Base-by-base conservation (phyloP, 2,113 vertebrate genomes). In the Eupsittula cactorum region DNA sequence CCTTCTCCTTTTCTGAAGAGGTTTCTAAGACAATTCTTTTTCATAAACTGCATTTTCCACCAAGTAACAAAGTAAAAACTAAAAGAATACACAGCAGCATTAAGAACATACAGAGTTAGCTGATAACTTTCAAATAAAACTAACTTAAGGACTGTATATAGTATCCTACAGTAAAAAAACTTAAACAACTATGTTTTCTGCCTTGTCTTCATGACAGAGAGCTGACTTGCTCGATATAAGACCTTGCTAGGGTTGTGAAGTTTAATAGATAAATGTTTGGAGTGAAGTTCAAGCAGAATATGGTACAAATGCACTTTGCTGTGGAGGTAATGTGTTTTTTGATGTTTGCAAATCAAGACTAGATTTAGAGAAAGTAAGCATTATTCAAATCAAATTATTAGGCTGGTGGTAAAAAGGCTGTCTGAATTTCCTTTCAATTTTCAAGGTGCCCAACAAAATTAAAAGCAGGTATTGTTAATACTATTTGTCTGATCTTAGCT, bases 331-430 rank as follows among this genome's bases (percentile, higher is more conserved):
- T 16, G 8, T 31, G 42, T 64, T 83, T 86, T 76, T 80, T 76
- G 5, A 53, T 35, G 13, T 63, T 91, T 92, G 29, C 37, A 81
- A 53, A 9, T 44, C 33, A 76, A 4, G 1, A 37, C 21, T 74
- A 64, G 5, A 41, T 60, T 42, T 50, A 80, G 7, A 21, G 25
- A 65, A 83, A 59, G n/a, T 41, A 88, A 86, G 21, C 6, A 41
- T 27, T 83, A 59, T 71, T 74, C 31, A 78, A 87, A 85, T 49
- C 60, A 69, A 78, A 49, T 68, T 75, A 3, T 44, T 80, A 35
- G 4, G 3, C 19, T 0, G 0, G 8, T 53, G 31, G 10, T 4
- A 77, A 81, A 76, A 60, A 21, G 12, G 6, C 11, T 75, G 4
- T 46, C 27, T 90, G 42, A 73, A 63, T 6, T 1, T 57, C 14